Base-by-base conservation (phyloP, 35 echinoderm and acorn worm species). In the Amphiura filiformis region DNA sequence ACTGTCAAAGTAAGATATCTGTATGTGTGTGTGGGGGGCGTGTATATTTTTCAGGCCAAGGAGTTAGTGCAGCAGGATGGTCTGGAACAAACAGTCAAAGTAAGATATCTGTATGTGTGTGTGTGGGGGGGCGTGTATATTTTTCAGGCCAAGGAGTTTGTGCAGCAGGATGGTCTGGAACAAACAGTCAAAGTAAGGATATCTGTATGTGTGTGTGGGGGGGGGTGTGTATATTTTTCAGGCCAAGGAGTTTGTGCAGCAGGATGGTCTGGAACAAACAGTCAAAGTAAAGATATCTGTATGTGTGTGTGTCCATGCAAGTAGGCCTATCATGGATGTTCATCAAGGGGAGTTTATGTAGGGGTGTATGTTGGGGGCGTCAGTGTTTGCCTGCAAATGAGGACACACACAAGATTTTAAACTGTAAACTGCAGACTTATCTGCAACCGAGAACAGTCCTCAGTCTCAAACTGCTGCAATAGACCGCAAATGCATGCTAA, bases 61-160 rank as follows among this genome's bases (percentile, higher is more conserved):
- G 32, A 35, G 32, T 32, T n/a, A 65, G 83, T 70, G 13, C 4
- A 36, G 35, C 32, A 20, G 83, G 83, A 34, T 85, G 32, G 32
- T 3, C 57, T 65, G 83, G 83, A 31, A 35, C 34, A 75, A 85
- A 36, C 56, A 65, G 83, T 23, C 83, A 85, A 70, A 64, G 83
- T 85, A 38, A 1, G 61, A 11, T 52, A 20, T 52, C 44, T 11
- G 20, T 52, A 52, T 52, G 20, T 52, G 20, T 11, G 7, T 7
- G 20, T 52, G 44, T 52, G 7, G 7, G 44, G 7, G 7, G 20
- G 7, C 20, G 7, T 52, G 44, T 52, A 7, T 52, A 20, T 52
- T 52, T 20, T 52, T 52, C 7, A 11, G 44, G 20, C 20, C 44
- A 52, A 7, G 20, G 20, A 20, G 20, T 11, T 52, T 52, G 7